These are phyloP conservation scores for Limnephilus auricula DNA, from an alignment of 2,888 invertebrate genomes.

Conservation along the genomic window DNA sequence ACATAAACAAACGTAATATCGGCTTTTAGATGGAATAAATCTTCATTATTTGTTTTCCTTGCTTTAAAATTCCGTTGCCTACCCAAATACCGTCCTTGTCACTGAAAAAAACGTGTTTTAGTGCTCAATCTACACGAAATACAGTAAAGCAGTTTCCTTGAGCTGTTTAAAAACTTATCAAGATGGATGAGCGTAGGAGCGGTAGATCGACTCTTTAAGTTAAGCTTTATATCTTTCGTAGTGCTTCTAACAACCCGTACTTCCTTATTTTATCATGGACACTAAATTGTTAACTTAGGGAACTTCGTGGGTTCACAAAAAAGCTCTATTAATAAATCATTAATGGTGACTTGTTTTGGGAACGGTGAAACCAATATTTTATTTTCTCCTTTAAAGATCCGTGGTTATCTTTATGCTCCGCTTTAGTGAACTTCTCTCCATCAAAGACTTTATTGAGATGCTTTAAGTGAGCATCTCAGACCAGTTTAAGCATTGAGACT, in stretches of 20 bases:
- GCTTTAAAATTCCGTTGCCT: neutral
- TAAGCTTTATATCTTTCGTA: neutral
- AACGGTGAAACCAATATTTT: neutral
- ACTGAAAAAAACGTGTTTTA: slow-evolving; percentile 1
- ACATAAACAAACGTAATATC: neutral
- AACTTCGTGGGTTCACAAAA: neutral
- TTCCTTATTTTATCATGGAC: neutral
- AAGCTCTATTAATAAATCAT: neutral
- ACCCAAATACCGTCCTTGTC: neutral
- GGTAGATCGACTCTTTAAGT: neutral
- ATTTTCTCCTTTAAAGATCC: neutral
- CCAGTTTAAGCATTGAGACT: neutral
- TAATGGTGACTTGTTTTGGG: neutral
- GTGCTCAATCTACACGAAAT: slow-evolving; percentile 9
- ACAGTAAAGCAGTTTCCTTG: slow-evolving; percentile 7
- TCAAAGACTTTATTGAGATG: neutral
- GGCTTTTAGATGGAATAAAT: neutral
- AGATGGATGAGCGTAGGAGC: slow-evolving; percentile 7
- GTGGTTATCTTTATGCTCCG: too few species aligned
- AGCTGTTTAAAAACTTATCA: slow-evolving; percentile 40
- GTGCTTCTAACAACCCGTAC: neutral
- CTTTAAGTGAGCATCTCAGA: neutral
- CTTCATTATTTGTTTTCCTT: neutral
- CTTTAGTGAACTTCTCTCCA: neutral
- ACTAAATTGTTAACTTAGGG: neutral